Percentiles rank a stretch among this genome's conserved stretches.
Conservation (phyloP, 2,888 invertebrate species). For the Phalera bucephala region DNA sequence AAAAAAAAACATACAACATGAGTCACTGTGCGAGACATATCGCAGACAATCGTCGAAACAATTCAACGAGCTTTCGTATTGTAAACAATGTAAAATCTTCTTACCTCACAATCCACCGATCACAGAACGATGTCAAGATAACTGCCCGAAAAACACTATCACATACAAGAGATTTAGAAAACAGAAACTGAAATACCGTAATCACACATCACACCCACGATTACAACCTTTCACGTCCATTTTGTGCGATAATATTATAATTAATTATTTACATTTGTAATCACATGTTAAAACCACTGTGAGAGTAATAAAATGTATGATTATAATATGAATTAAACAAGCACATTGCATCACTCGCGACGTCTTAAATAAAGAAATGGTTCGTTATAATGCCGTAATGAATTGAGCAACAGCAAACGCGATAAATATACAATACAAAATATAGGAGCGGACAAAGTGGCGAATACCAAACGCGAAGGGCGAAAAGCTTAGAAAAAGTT, state of each 20-base stretch:
- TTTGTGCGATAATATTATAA: constrained; percentile 59
- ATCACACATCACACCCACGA: constrained; percentile 63
- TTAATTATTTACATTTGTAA: constrained; percentile 66
- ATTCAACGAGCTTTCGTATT: constrained; percentile 8
- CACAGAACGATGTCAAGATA: constrained; percentile 15
- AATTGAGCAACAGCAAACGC: constrained; percentile 14
- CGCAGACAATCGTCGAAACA: constrained; percentile 23
- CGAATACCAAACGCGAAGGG: constrained; percentile 35
- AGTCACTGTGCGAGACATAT: constrained; percentile 19
- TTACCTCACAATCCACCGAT: constrained; percentile 11
- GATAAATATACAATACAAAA: constrained; percentile 15
- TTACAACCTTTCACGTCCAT: constrained; percentile 66
- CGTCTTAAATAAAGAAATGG: constrained; percentile 25
- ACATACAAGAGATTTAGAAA: constrained; percentile 22
- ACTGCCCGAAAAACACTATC: constrained; percentile 22
- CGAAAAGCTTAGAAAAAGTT: constrained; percentile 39
- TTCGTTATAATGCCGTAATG: constrained; percentile 16
- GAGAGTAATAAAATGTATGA: constrained; percentile 17
- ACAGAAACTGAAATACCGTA: constrained; percentile 38
- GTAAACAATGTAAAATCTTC: constrained; percentile 33
- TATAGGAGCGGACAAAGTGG: constrained; percentile 26
- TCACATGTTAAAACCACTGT: constrained; percentile 61
- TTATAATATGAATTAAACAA: constrained; percentile 37
- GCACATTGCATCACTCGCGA: constrained; percentile 49
- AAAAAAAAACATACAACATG: constrained; percentile 23